phyloP scores from a whole-genome alignment of 2,797 vertebrate genomes.

The Gouania willdenowi region DNA sequence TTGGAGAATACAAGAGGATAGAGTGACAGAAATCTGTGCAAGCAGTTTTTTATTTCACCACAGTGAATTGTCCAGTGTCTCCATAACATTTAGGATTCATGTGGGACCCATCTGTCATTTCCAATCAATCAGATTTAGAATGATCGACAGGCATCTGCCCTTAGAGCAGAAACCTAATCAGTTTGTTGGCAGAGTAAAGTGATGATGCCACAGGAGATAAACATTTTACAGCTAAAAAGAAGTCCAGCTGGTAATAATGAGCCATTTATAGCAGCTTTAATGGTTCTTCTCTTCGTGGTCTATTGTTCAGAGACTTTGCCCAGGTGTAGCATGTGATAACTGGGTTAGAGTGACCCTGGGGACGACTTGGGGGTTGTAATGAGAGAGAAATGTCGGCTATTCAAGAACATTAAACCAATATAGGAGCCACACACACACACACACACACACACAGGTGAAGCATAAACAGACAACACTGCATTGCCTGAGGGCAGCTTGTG shows the following conservation, averaged over 20 bases:
- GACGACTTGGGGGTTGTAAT: slow-evolving; percentile 21
- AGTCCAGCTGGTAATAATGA: slow-evolving; percentile 29
- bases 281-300: slow-evolving; percentile 23
- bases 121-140: slow-evolving; percentile 33
- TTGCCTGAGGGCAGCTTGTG: slow-evolving; percentile 29
- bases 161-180: slow-evolving; percentile 51
- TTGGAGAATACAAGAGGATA: too few species aligned
- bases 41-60: too few species aligned
- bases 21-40: too few species aligned
- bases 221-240: slow-evolving; percentile 8
- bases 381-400: slow-evolving; percentile 13
- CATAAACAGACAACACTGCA: slow-evolving; percentile 27
- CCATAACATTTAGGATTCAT: too few species aligned
- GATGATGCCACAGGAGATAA: slow-evolving; percentile 22
- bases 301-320: slow-evolving; percentile 16
- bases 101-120: too few species aligned
- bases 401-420: slow-evolving; percentile 1
- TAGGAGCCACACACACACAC: not conserved
- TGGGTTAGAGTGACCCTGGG: slow-evolving; percentile 26
- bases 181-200: slow-evolving; percentile 36
- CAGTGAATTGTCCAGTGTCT: too few species aligned
- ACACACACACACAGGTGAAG: slow-evolving; percentile 25
- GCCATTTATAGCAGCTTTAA: slow-evolving; percentile 51
- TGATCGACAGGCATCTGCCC: slow-evolving; percentile 55
- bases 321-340: slow-evolving; percentile 37